These are phyloP conservation scores for Chloroceryle inda DNA, from an alignment of 2,797 vertebrate species.

Conservation along the genomic window DNA sequence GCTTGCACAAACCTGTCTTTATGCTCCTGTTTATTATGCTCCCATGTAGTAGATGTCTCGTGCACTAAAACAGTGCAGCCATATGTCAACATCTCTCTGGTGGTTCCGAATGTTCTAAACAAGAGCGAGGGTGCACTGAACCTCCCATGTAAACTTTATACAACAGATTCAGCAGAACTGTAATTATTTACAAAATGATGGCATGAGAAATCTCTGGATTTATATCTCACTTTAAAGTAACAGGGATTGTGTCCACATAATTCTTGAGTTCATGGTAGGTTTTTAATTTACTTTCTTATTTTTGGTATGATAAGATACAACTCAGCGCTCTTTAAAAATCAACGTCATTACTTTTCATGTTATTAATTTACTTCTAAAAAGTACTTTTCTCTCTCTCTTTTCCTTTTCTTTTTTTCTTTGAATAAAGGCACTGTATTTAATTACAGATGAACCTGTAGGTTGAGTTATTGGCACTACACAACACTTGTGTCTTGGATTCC, in stretches of 20 bases:
- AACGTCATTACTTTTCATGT: not conserved
- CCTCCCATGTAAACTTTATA: constrained; percentile 99
- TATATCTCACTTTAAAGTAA: constrained; percentile 86
- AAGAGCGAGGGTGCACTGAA: constrained; percentile 99
- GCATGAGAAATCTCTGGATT: constrained; percentile 93
- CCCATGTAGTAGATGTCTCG: constrained; percentile 93
- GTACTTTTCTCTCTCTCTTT: not conserved
- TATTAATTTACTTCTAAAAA: not conserved
- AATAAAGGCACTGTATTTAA: not conserved
- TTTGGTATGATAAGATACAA: constrained; percentile 72
- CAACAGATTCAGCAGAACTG: constrained; percentile 98
- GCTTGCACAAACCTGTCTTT: constrained; percentile 89
- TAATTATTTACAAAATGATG: constrained; percentile 99
- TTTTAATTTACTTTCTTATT: constrained; percentile 78
- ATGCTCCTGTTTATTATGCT: constrained; percentile 96
- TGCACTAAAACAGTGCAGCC: constrained; percentile 93
- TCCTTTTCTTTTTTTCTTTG: not conserved
- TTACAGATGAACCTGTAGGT: not conserved
- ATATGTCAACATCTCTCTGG: constrained; percentile 99
- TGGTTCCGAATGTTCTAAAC: constrained; percentile 98
- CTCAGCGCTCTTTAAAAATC: constrained; percentile 31
- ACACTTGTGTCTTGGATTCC: not conserved
- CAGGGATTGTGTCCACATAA: constrained; percentile 82
- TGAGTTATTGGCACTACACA: not conserved
- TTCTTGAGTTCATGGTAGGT: constrained; percentile 76